Evolutionary conservation across 2,888 invertebrate genomes (phyloP).

Genomic region (Ormyrus nitidulus): DNA sequence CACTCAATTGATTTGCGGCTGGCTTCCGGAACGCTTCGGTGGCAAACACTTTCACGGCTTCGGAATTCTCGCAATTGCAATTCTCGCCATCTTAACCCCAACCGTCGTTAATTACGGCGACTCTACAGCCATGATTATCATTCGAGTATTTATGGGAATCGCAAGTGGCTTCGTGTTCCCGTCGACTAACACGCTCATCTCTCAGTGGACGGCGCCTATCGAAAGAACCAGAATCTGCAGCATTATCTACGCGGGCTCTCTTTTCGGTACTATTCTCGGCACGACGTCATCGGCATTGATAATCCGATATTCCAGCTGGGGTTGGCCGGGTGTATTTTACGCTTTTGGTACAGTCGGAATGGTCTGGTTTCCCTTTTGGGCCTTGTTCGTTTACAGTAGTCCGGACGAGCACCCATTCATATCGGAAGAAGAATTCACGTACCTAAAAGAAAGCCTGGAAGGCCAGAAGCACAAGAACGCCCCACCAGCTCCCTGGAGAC

Average conservation of each 20-base stretch:
- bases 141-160: slow-evolving; percentile 86
- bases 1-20: slow-evolving; percentile 89
- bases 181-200: slow-evolving; percentile 86
- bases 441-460: slow-evolving; percentile 67
- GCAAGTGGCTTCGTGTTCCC: slow-evolving; percentile 89
- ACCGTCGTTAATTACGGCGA: slow-evolving; percentile 81
- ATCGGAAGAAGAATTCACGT: slow-evolving; percentile 68
- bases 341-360: slow-evolving; percentile 85
- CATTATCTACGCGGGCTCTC: slow-evolving; percentile 87
- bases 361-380: slow-evolving; percentile 84
- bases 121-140: slow-evolving; percentile 81
- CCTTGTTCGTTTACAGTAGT: slow-evolving; percentile 71
- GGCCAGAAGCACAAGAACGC: slow-evolving; percentile 66
- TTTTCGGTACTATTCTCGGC: slow-evolving; percentile 79
- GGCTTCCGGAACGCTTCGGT: slow-evolving; percentile 87
- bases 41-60: slow-evolving; percentile 88
- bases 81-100: slow-evolving; percentile 87
- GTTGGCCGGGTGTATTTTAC: slow-evolving; percentile 88
- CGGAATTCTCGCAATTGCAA: slow-evolving; percentile 87
- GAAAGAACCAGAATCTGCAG: slow-evolving; percentile 84
- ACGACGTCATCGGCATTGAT: slow-evolving; percentile 80
- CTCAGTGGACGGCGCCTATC: slow-evolving; percentile 87
- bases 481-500: slow-evolving; percentile 68
- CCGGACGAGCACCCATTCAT: slow-evolving; percentile 74
- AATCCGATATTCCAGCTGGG: slow-evolving; percentile 71